Evolutionary conservation across 2,113 vertebrate species (phyloP), one percentile per base, ranked within the genome.

Genomic region (Corvus cornix): DNA sequence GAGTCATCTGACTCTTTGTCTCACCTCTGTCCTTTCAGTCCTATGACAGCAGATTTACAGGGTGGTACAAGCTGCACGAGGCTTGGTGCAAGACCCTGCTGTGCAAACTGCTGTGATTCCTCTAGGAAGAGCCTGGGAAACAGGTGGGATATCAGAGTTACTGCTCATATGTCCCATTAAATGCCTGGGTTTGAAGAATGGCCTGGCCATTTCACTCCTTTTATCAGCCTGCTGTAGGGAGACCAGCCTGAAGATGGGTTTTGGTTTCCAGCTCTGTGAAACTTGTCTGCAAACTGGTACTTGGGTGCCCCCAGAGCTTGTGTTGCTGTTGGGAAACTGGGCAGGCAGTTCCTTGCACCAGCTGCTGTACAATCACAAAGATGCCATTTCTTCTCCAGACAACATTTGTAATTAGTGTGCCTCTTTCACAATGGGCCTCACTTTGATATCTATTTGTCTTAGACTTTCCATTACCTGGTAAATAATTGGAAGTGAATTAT

Each of bases 401-500:
- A 59, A 13, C 2, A 2, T 87, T 89, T 68, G 55, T 94, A 84
- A 78, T 90, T 86, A 84, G 30, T 35, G 46, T 76, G n/a, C 28
- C 24, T 72, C 59, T 90, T 86, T 86, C 88, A 89, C 53, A 68
- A 13, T 9, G 20, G 85, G 10, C 60, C 48, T 52, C 30, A 35
- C 64, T 78, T 84, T 56, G 69, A 88, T 59, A 44, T 86, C 35
- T 55, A 1, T 91, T 91, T 82, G 46, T 77, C 74, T 53, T 80
- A 77, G 74, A 35, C 41, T 89, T 94, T 52, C 30, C 41, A 72
- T 81, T 89, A 68, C 58, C 48, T 87, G 60, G 31, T 58, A 82
- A 22, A 6, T 67, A 95, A 86, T 10, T 90, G 70, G 33, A 90
- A 78, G 60, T 33, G 43, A 80, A 44, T 83, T 93, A 70, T 91